These are phyloP conservation scores for Malacoraja senta DNA, from an alignment of 2,797 vertebrate species.

Conservation along the genomic window DNA sequence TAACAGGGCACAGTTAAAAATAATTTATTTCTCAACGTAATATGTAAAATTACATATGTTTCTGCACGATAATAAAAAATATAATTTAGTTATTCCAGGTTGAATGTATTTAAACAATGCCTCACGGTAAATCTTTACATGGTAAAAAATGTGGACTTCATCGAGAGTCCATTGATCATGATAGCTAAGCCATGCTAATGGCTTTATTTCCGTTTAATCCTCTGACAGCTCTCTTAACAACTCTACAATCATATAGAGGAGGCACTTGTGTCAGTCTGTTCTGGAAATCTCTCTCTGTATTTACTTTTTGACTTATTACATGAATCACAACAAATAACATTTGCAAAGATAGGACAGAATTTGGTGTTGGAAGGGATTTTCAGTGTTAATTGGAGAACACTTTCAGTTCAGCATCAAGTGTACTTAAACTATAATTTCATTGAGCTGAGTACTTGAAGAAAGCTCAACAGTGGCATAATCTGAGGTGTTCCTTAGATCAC, in stretches of 20 bases:
- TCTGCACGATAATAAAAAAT: neutral
- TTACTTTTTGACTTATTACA: neutral
- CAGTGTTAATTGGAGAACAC: neutral
- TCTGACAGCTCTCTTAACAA: neutral
- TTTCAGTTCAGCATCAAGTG: neutral
- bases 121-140: neutral
- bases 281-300: neutral
- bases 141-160: neutral
- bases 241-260: neutral
- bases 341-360: neutral
- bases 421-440: neutral
- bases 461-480: neutral
- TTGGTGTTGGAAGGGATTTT: neutral
- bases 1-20: neutral
- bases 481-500: neutral
- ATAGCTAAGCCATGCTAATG: neutral
- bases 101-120: neutral
- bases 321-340: neutral
- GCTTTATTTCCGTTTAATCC: slow-evolving; percentile 1
- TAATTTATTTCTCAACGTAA: neutral
- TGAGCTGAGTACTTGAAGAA: neutral
- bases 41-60: neutral
- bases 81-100: slow-evolving; percentile 1
- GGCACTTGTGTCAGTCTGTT: neutral
- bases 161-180: slow-evolving; percentile 12